Base-by-base conservation (phyloP, 92 coral and sea anemone genomes). In the Chrysogorgia sp. region DNA sequence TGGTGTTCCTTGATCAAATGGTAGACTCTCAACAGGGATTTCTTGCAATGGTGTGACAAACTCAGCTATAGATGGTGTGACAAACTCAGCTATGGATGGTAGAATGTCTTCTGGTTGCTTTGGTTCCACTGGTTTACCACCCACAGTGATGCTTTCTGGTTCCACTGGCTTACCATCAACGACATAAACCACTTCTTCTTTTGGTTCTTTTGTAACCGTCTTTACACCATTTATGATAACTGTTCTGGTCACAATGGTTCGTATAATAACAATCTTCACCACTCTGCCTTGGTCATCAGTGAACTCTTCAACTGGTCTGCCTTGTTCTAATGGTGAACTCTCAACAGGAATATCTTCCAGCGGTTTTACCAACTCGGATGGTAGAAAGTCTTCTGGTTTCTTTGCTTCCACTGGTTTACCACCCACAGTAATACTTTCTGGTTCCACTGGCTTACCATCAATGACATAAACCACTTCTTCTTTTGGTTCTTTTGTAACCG, bases 141-240 rank as follows among this genome's bases (percentile, higher is more conserved):
- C 35, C 24, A 80, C 47, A 68, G 40, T 59, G 7, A 85, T 63
- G 13, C 65, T 83, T 53, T 70, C 68, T 43, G 88, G 88, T 29
- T 63, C 71, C 23, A 78, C 83, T 52, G 85, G 82, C 41, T 37
- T 34, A 40, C 56, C 22, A 30, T 50, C 57, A 2, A 33, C 77
- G 52, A 62, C 79, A 48, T 69, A 50, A 4, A 62, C 85, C 40
- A 50, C 61, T 25, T 23, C 21, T 19, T 69, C 76, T 69, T 69
- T 69, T 24, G 76, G 76, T 49, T 69, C 76, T 29, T 33, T 69
- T 4, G 74, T 79, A 3, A 17, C 59, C 17, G 21, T 17, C 40
- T 76, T 76, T 61, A 31, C 82, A 0, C 76, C 67, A 47, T 72
- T 74, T 45, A 28, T 25, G 22, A 17, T 23, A 13, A 82, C 10